A percentile compares a stretch with the other conserved stretches of the same genome.
These are phyloP conservation scores for Cheilinus undulatus DNA, from an alignment of 2,113 vertebrate species.

Conservation along the genomic window DNA sequence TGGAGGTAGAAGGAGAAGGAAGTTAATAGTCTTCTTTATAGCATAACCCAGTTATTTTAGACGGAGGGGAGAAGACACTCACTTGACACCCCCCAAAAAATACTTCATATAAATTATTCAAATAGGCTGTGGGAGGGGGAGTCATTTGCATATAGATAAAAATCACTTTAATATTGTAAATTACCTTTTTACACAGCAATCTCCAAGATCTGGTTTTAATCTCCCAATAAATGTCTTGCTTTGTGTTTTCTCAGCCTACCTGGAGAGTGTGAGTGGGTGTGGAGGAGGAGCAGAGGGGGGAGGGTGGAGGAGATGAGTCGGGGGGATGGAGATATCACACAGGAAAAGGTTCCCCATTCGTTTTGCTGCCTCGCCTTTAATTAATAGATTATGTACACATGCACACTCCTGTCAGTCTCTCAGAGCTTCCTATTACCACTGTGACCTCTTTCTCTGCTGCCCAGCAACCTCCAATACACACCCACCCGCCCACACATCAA, in stretches of 20 bases:
- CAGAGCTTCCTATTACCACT: slow-evolving; percentile 90
- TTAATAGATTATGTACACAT: slow-evolving; percentile 96
- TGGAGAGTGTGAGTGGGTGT: slow-evolving; percentile 39
- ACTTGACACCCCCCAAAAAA: slow-evolving; percentile 52
- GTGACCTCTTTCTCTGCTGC: slow-evolving; percentile 84
- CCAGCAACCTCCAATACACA: slow-evolving; percentile 70
- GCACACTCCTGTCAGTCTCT: slow-evolving; percentile 89
- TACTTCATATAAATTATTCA: slow-evolving; percentile 75
- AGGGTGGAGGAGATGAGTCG: not conserved
- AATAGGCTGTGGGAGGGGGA: slow-evolving; percentile 54
- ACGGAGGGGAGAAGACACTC: slow-evolving; percentile 24
- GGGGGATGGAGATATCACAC: slow-evolving; percentile 75
- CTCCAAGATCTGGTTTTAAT: slow-evolving; percentile 78
- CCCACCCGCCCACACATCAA: slow-evolving; percentile 1
- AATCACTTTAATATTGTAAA: slow-evolving; percentile 82
- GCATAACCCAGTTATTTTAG: slow-evolving; percentile 65
- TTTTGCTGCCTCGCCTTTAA: slow-evolving; percentile 87
- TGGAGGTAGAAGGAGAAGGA: slow-evolving; percentile 11
- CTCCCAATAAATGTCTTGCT: slow-evolving; percentile 72
- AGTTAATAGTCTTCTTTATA: slow-evolving; percentile 66
- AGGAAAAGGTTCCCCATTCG: slow-evolving; percentile 81
- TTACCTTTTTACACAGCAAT: slow-evolving; percentile 79
- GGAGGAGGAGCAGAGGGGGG: slow-evolving; percentile 21
- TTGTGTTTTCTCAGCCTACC: slow-evolving; percentile 52
- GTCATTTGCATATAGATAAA: slow-evolving; percentile 83